Base-by-base conservation (phyloP, 2,888 invertebrate species). In the Notodonta ziczac region DNA sequence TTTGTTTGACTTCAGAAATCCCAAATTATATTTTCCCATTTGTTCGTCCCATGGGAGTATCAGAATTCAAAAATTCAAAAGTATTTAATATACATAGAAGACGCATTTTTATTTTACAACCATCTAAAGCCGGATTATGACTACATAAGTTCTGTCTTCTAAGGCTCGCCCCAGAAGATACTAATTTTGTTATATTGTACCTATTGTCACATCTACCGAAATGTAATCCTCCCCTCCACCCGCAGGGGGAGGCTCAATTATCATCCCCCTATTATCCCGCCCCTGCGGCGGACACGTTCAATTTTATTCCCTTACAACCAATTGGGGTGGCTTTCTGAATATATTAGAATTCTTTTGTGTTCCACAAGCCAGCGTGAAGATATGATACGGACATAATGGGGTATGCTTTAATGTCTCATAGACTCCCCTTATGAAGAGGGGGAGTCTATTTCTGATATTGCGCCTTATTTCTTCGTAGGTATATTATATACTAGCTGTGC, bases 201-300 rank as follows among this genome's bases (percentile, higher is more conserved):
- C 54, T 54, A 54, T 39, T 54, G n/a, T 7, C 54, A 6, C 10
- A 39, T 39, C 54, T 54, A 13, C 14, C 4, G 35, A n/a, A 14
- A 14, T 14, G 9, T 53, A 4, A 35, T 39, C 14, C 39, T 54
- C 14, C 10, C 13, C 39, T 5, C 39, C 54, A 39, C 54, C 54
- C 54, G 14, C 2, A 39, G 53, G 53, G 53, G 53, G 53, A 9
- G 24, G 13, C 59, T 59, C 59, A 59, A 59, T 59, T 59, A 59
- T 56, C 56, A 56, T 40, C 59, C 51, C 35, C 39, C 58, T 2
- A 6, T 39, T 53, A 51, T 58, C 42, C 51, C 51, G 24, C 59
- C 42, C 24, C 48, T 59, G 59, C 55, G 24, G 48, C 56, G 51
- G 59, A 56, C 59, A 50, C 51, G 59, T 56, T 50, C 59, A 56